Evolutionary conservation across 1,140 invertebrate genomes (phyloP), one percentile per base, ranked within the genome.

Genomic region (Temnothorax curvispinosus): DNA sequence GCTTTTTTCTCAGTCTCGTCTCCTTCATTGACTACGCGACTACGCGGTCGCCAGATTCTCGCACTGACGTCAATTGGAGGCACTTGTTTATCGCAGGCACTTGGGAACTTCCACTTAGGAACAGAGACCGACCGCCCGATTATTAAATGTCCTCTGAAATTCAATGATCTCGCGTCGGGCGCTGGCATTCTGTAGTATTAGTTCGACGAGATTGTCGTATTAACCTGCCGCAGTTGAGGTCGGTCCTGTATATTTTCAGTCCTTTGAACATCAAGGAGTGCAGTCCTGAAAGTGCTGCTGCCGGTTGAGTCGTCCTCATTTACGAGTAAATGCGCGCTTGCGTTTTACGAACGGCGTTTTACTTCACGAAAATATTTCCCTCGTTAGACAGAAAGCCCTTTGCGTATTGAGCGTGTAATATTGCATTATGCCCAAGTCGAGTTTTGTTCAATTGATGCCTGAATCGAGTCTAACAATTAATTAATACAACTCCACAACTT

Each of bases 71-170:
- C 80, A 74, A 60, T 74, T 44, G 54, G 2, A 47, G 54, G 41
- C 80, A 60, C 54, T 84, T 84, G 80, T 84, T 84, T 84, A 84
- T 84, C 69, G n/a, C 54, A n/a, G 67, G 27, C 67, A 62, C 52
- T 74, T 72, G 13, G 38, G 54, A 58, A 82, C 54, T 74, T 82
- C 38, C 38, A 50, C 41, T 50, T 69, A 27, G 21, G 41, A 69
- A 50, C 41, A 32, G 41, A 74, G 69, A 75, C 11, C 60, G 32
- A 44, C 47, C 32, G 69, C 54, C 56, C 80, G 54, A 75, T 84
- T 84, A 84, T 84, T 75, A 84, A 84, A 84, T 60, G 41, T 82
- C 58, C 41, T 38, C 52, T 60, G 54, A 75, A 60, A 84, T 84
- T 84, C 69, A 62, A 75, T 60, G 35, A 27, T 74, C 21, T 74